Percentiles rank a stretch among this genome's conserved stretches.
Conservation (phyloP, 1,140 invertebrate genomes). For the Mylabris phalerata region DNA sequence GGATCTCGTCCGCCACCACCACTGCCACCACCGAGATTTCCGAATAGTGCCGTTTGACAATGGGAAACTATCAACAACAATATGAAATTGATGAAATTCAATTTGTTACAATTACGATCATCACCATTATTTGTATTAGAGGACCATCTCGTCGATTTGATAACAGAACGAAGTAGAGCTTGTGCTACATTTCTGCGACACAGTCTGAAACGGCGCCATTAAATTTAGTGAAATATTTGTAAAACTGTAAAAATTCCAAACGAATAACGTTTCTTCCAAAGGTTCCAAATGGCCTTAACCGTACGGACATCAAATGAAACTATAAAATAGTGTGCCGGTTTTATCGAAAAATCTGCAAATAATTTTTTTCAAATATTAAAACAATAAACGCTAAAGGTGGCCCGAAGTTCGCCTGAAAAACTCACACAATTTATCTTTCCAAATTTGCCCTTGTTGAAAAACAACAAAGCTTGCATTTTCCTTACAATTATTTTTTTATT, state of each 20-base stretch:
- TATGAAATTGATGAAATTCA: constrained; percentile 22
- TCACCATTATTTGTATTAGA: constrained; percentile 44
- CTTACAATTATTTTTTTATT: no score
- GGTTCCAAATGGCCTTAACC: constrained; percentile 35
- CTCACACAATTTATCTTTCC: neutral
- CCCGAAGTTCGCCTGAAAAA: constrained; percentile 23
- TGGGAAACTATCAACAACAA: constrained; percentile 47
- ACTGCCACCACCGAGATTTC: constrained; percentile 58
- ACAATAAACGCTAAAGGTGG: constrained; percentile 21
- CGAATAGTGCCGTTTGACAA: constrained; percentile 62
- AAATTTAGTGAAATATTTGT: neutral
- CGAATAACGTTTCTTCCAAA: constrained; percentile 21
- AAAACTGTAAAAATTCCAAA: no score
- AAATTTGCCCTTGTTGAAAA: neutral
- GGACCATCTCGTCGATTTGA: constrained; percentile 47
- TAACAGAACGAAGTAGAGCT: constrained; percentile 46
- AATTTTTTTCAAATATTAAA: neutral
- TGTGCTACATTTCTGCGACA: constrained; percentile 46
- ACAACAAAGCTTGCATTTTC: neutral
- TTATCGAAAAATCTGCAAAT: neutral
- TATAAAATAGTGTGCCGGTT: neutral
- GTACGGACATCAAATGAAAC: neutral
- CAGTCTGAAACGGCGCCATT: constrained; percentile 40
- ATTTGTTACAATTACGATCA: constrained; percentile 40
- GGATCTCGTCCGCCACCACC: constrained; percentile 50